Evolutionary conservation across 2,113 vertebrate species (phyloP).

Genomic region (Pomatostomus ruficeps): DNA sequence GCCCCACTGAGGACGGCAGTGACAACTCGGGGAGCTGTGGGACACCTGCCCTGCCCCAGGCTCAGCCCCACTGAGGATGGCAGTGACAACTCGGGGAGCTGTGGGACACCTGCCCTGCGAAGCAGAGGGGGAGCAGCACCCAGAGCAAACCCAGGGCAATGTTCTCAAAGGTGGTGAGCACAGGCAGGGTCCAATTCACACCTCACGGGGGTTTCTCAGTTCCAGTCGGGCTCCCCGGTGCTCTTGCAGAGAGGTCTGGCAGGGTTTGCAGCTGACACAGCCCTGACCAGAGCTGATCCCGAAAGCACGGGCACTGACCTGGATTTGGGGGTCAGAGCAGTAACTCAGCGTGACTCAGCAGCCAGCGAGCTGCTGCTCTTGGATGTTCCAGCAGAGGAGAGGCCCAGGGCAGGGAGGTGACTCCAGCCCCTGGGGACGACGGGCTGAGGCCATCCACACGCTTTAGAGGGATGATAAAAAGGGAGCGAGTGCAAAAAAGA

Average conservation of each 20-base stretch:
- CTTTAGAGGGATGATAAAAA: background rate
- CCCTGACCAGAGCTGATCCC: background rate
- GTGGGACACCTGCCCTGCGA: no score
- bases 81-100: background rate
- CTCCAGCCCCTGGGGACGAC: background rate
- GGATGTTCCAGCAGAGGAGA: background rate
- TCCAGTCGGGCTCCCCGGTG: background rate
- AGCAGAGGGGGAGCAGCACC: background rate
- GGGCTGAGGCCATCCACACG: background rate
- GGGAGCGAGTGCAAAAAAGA: background rate
- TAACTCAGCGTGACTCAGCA: background rate
- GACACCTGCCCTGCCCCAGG: fast-evolving
- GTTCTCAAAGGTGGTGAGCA: background rate
- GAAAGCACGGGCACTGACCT: background rate
- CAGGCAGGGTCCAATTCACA: background rate
- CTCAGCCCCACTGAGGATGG: background rate
- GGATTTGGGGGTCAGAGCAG: background rate
- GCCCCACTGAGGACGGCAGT: fast-evolving
- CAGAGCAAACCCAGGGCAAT: background rate
- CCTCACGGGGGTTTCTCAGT: fast-evolving
- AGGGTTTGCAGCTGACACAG: background rate
- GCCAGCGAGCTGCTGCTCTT: background rate
- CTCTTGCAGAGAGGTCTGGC: background rate
- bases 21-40: background rate
- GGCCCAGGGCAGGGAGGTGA: background rate